Conservation (phyloP, 2,113 vertebrate species). For the Todiramphus saurophagus region DNA sequence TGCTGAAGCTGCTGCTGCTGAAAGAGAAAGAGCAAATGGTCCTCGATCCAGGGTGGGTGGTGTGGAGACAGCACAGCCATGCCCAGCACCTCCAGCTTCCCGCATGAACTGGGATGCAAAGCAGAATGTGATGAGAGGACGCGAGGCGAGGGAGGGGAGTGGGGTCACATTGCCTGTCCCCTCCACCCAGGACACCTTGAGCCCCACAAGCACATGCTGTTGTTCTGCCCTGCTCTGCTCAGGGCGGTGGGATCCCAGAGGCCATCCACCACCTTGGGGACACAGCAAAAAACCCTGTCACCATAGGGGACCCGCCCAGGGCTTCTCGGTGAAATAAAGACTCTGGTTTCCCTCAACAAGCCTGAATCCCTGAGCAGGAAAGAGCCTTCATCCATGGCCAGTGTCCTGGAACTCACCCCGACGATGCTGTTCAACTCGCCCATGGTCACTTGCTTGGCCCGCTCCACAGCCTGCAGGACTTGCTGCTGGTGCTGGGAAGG, state of each 20-base stretch:
- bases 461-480: slow-evolving; percentile 90
- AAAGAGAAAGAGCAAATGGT: slow-evolving; percentile 65
- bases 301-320: rapidly evolving
- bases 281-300: background rate
- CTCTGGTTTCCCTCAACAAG: background rate
- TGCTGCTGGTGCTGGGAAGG: slow-evolving; percentile 89
- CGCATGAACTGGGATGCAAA: background rate
- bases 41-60: background rate
- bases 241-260: rapidly evolving
- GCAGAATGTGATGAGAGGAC: background rate
- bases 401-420: slow-evolving; percentile 81
- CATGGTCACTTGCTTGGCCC: slow-evolving; percentile 93
- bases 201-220: rapidly evolving
- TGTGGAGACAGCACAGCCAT: background rate
- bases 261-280: rapidly evolving
- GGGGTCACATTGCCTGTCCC: background rate
- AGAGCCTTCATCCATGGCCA: rapidly evolving
- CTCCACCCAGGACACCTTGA: rapidly evolving
- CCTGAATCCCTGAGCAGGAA: rapidly evolving
- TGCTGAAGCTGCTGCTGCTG: slow-evolving; percentile 97
- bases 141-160: background rate
- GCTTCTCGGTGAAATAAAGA: rapidly evolving
- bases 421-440: slow-evolving; percentile 91
- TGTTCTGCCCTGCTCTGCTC: background rate
- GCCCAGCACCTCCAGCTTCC: background rate